Conservation (phyloP, 2,888 invertebrate species). For the Clepsis dumicolana region DNA sequence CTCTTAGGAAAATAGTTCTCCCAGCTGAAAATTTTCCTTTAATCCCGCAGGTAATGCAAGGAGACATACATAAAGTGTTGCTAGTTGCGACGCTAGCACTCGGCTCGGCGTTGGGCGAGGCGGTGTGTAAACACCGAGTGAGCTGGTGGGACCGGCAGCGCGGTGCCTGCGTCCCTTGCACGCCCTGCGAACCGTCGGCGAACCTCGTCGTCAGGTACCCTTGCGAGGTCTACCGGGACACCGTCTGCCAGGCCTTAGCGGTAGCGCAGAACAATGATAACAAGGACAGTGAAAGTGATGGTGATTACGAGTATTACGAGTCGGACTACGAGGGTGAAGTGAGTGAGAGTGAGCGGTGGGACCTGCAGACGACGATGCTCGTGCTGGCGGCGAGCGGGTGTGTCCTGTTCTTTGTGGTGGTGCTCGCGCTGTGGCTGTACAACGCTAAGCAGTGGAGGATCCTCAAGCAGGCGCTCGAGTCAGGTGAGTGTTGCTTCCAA, state of each 20-base stretch:
- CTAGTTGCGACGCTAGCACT: conserved; percentile 75
- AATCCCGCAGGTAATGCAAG: conserved; percentile 80
- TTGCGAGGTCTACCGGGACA: conserved; percentile 91
- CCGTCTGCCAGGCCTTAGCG: conserved; percentile 90
- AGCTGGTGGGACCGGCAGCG: conserved; percentile 90
- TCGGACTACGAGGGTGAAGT: conserved; percentile 79
- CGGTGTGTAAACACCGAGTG: conserved; percentile 82
- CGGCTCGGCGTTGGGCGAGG: conserved; percentile 64
- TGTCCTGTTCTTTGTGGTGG: conserved; percentile 92
- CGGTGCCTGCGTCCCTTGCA: conserved; percentile 89
- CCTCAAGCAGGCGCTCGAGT: conserved; percentile 91
- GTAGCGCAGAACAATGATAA: conserved; percentile 71
- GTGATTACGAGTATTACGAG: conserved; percentile 75
- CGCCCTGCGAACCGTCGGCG: conserved; percentile 87
- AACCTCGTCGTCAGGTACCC: conserved; percentile 89
- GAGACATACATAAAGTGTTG: conserved; percentile 73
- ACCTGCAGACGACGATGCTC: conserved; percentile 91
- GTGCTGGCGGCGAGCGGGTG: conserved; percentile 91
- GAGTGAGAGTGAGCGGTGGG: conserved; percentile 86
- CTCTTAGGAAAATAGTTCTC: background rate
- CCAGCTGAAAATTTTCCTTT: background rate
- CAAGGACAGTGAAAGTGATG: conserved; percentile 63
- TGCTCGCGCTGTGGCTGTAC: conserved; percentile 91
- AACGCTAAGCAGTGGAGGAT: conserved; percentile 93
- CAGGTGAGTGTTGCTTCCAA: conserved; percentile 86